Conservation (phyloP, 2,888 invertebrate species). For the Germaria angustata region DNA sequence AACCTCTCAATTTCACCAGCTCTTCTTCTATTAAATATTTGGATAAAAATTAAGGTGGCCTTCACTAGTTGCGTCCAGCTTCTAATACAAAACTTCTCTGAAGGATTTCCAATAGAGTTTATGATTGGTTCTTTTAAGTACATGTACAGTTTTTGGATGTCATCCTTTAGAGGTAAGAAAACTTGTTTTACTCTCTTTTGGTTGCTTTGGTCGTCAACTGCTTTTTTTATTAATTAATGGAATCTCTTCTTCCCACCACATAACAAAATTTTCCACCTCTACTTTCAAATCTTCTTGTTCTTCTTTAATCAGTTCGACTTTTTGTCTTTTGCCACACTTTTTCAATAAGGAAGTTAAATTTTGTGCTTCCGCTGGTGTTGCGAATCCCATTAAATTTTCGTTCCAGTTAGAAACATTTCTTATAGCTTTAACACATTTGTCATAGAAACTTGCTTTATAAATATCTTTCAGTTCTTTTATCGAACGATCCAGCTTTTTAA, state of each 20-base stretch:
- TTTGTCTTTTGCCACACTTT: background rate
- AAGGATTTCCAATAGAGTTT: background rate
- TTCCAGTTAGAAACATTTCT: background rate
- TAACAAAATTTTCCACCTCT: background rate
- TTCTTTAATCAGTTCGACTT: background rate
- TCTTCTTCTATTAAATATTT: background rate
- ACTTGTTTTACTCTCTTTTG: background rate
- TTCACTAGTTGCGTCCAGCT: background rate
- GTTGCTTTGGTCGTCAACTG: background rate
- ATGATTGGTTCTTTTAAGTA: background rate
- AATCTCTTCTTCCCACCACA: slow-evolving; percentile 1
- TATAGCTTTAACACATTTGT: background rate
- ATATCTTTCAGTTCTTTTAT: background rate
- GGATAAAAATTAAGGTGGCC: background rate
- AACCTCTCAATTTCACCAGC: slow-evolving; percentile 1
- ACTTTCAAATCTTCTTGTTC: background rate
- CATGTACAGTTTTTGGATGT: background rate
- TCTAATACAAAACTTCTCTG: background rate
- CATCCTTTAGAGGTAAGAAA: background rate
- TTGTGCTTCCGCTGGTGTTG: background rate
- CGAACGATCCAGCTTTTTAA: background rate
- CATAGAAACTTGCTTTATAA: background rate
- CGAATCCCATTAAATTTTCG: background rate
- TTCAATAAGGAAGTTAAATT: background rate
- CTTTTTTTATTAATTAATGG: background rate